These are phyloP conservation scores for Bovichtus diacanthus DNA, from an alignment of 2,797 vertebrate genomes.

Conservation along the genomic window DNA sequence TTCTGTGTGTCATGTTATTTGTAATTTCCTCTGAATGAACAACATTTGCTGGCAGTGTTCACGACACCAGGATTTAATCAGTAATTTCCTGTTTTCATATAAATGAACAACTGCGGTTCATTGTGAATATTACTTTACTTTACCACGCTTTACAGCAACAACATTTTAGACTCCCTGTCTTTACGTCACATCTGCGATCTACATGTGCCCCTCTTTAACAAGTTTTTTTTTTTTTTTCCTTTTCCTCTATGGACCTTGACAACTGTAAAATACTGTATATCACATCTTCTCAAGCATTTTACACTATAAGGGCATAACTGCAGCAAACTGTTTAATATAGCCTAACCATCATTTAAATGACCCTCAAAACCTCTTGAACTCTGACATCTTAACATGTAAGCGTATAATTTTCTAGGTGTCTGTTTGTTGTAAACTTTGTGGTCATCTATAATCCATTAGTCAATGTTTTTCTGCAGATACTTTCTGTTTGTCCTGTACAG, in stretches of 20 bases:
- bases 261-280: neutral
- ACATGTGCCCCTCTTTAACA: neutral
- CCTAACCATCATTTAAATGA: neutral
- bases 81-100: constrained; percentile 41
- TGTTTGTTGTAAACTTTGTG: neutral
- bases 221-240: too few relatives aligned
- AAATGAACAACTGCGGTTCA: neutral
- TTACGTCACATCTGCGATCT: neutral
- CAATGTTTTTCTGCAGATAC: too few relatives aligned
- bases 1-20: constrained; percentile 19
- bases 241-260: neutral
- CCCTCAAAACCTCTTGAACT: neutral
- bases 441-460: neutral
- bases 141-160: neutral
- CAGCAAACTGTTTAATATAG: neutral
- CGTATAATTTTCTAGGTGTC: too few relatives aligned
- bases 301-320: neutral
- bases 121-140: neutral
- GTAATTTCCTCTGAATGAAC: constrained; percentile 23
- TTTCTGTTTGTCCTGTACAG: too few relatives aligned
- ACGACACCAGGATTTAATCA: constrained; percentile 23
- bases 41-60: constrained; percentile 11
- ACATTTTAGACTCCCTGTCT: neutral
- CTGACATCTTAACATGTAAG: neutral
- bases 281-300: neutral